These are phyloP conservation scores for Parnassius smintheus DNA, from an alignment of 2,888 invertebrate species.

Conservation along the genomic window DNA sequence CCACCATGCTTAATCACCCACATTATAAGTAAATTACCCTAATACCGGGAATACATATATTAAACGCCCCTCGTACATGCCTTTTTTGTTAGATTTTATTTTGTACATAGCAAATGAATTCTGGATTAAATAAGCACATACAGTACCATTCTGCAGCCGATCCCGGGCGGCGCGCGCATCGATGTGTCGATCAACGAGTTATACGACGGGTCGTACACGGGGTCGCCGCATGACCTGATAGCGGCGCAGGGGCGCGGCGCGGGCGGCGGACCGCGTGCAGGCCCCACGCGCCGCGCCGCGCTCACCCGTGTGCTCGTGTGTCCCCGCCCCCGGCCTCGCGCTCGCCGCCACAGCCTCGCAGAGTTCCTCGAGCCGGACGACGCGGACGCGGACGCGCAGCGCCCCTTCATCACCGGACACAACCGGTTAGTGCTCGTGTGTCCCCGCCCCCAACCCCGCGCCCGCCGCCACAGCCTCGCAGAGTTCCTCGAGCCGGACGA, in stretches of 20 bases:
- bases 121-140: too few relatives aligned
- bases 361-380: conserved; percentile 95
- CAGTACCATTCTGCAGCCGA: conserved; percentile 75
- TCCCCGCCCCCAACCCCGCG: conserved; percentile 85
- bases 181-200: conserved; percentile 97
- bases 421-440: conserved; percentile 82
- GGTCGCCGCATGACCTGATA: conserved; percentile 94
- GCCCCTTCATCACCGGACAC: conserved; percentile 94
- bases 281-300: conserved; percentile 90
- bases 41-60: too few relatives aligned
- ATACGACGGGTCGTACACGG: conserved; percentile 97
- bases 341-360: conserved; percentile 87
- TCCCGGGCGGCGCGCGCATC: conserved; percentile 90
- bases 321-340: conserved; percentile 86
- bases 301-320: conserved; percentile 77
- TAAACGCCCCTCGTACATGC: too few relatives aligned
- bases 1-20: too few relatives aligned
- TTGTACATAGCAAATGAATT: too few relatives aligned
- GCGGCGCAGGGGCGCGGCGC: conserved; percentile 87
- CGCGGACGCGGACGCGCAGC: conserved; percentile 89
- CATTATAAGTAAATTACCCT: too few relatives aligned
- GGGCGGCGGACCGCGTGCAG: conserved; percentile 86
- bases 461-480: conserved; percentile 87
- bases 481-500: conserved; percentile 95
- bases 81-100: too few relatives aligned